A percentile compares a stretch with the other conserved stretches of the same genome.
Evolutionary conservation across 1,140 invertebrate genomes (phyloP).

Genomic region (Teleogryllus occipitalis): DNA sequence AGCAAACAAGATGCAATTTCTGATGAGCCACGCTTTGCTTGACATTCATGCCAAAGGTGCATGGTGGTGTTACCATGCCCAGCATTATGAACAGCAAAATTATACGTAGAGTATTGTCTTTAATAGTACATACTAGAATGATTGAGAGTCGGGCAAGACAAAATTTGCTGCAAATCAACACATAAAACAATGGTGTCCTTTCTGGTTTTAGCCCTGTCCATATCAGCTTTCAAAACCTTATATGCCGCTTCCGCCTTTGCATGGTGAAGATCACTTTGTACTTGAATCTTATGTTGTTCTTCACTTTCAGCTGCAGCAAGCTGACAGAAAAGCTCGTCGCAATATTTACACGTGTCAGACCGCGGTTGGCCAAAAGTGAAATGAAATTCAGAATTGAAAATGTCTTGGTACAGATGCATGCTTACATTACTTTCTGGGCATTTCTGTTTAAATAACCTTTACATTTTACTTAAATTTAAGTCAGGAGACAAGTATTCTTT

Average conservation of each 20-base stretch:
- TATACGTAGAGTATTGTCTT: not conserved
- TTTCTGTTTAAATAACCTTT: slow-evolving; percentile 11
- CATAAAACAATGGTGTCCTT: not conserved
- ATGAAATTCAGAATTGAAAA: slow-evolving; percentile 21
- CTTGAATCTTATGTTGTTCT: slow-evolving; percentile 8
- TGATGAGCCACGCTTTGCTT: no score
- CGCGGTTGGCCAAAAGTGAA: slow-evolving; percentile 17
- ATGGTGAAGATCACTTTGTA: not conserved
- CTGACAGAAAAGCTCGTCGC: slow-evolving; percentile 1
- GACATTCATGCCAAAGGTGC: no score
- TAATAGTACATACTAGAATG: not conserved
- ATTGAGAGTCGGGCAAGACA: not conserved
- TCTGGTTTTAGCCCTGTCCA: not conserved
- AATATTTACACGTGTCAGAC: slow-evolving; percentile 19
- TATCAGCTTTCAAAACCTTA: not conserved
- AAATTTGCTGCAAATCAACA: not conserved
- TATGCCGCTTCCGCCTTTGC: not conserved
- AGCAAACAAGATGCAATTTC: no score
- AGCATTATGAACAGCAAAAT: no score
- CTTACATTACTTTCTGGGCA: slow-evolving; percentile 15
- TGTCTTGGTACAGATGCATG: slow-evolving; percentile 16
- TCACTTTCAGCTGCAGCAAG: not conserved
- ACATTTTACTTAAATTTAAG: slow-evolving; percentile 11
- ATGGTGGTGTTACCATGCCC: no score
- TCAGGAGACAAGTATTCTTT: slow-evolving; percentile 12